Evolutionary conservation across 1,140 invertebrate genomes (phyloP), one percentile per base, ranked within the genome.

Genomic region (Danaus plexippus): DNA sequence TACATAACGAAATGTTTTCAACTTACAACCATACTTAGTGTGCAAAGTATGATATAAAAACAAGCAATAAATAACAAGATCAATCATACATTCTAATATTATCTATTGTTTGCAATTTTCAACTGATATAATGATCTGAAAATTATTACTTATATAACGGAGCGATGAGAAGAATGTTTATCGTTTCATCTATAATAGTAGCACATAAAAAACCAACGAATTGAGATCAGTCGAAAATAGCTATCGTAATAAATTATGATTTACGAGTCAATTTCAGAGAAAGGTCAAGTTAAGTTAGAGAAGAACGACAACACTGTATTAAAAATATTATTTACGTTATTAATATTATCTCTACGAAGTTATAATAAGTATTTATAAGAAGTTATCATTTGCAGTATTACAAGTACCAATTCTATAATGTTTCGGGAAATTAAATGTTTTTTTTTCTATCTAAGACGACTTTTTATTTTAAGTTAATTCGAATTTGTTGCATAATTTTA

Each of bases 281-380:
- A 61, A 67, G 57, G 63, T 70, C 64, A 67, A 65, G 47, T 40
- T 59, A 43, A 50, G 15, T 11, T 61, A 62, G 61, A 69, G 61
- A 54, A 47, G 71, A 74, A 70, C 61, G 54, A 40, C 12, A 52
- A 51, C 7, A 32, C 7, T 32, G 22, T 32, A 32, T 32, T 32
- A 32, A 32, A 32, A 32, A 32, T 32, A 6, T 32, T 32, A 32
- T 32, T 32, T 32, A 6, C 7, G 7, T 32, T 4, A 3, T 32
- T 32, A 32, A 32, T 32, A 4, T 3, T 32, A 32, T 32, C 22
- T 32, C 7, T 32, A 8, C 22, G 2, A 32, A 32, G 7, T 4
- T 32, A 32, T 32, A 32, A 4, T 32, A 32, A 2, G 22, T 32
- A 32, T 32, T 32, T 32, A 32, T 32, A 32, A 32, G 2, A 32